Evolutionary conservation across 1,140 invertebrate genomes (phyloP).

Genomic region (Euwallacea similis): DNA sequence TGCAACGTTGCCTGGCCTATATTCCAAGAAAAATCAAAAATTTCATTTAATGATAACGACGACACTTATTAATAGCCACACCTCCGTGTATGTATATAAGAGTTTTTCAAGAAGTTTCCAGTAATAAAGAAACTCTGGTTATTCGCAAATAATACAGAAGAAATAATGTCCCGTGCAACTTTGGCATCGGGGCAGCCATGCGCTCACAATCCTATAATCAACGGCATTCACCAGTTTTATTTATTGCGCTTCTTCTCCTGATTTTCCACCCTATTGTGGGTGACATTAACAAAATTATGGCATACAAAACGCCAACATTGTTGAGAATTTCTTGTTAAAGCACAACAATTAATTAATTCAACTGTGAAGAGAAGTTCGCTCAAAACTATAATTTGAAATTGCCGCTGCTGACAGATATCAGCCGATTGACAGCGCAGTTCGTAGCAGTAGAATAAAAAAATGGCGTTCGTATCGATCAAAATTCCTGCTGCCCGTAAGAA

Average conservation of each 20-base stretch:
- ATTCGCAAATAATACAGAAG: no score
- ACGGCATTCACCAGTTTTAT: background rate
- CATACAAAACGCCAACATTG: conserved; percentile 15
- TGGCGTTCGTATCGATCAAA: conserved; percentile 48
- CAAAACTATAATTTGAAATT: conserved; percentile 4
- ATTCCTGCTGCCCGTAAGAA: conserved; percentile 48
- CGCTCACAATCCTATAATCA: background rate
- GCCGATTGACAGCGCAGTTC: conserved; percentile 11
- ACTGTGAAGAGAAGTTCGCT: background rate
- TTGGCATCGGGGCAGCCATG: background rate
- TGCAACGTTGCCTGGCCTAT: no score
- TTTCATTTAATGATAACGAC: no score
- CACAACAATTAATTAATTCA: conserved; percentile 2
- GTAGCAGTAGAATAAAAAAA: conserved; percentile 43
- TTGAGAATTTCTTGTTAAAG: background rate
- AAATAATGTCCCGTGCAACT: no score
- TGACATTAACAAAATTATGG: background rate
- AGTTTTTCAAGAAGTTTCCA: no score
- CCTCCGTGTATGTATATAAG: no score
- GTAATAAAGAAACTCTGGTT: no score
- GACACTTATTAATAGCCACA: no score
- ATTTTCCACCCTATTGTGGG: conserved; percentile 10
- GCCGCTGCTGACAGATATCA: conserved; percentile 1
- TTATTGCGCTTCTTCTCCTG: background rate
- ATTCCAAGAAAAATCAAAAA: no score